Percentiles rank a stretch among this genome's conserved stretches.
Evolutionary conservation across 2,888 invertebrate genomes (phyloP).

Genomic region (Papilio gigon): DNA sequence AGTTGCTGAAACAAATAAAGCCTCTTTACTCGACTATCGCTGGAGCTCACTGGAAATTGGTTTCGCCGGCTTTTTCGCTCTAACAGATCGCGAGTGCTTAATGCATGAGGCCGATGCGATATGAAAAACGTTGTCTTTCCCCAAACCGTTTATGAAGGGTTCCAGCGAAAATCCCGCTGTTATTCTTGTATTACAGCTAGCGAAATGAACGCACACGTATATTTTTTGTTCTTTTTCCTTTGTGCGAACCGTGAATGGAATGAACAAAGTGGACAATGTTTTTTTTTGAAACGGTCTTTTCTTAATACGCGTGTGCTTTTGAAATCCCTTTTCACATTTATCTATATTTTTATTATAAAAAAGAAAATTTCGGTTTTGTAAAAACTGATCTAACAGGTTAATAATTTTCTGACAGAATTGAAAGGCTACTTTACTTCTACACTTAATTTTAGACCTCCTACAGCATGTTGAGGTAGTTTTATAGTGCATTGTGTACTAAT

Average conservation of each 20-base stretch:
- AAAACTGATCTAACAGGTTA: background rate
- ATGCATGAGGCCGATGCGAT: constrained; percentile 57
- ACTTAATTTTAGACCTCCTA: background rate
- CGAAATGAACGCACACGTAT: constrained; percentile 59
- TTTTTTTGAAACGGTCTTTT: constrained; percentile 34
- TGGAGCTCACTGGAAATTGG: constrained; percentile 47
- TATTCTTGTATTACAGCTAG: constrained; percentile 68
- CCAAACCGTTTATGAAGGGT: constrained; percentile 64
- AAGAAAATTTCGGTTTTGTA: background rate
- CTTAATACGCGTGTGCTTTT: constrained; percentile 25
- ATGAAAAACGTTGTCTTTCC: constrained; percentile 57
- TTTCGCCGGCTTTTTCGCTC: constrained; percentile 60
- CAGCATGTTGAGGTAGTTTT: background rate
- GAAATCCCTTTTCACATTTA: constrained; percentile 12
- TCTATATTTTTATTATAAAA: background rate
- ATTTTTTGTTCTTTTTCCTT: constrained; percentile 61
- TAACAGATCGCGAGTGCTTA: constrained; percentile 54
- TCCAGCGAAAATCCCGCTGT: constrained; percentile 57
- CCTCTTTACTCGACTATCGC: constrained; percentile 16
- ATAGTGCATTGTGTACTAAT: constrained; percentile 18
- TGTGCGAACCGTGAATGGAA: constrained; percentile 51
- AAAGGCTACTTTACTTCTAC: too few relatives aligned
- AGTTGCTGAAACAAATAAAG: constrained; percentile 31
- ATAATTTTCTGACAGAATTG: too few relatives aligned
- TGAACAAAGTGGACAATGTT: constrained; percentile 42